Base-by-base conservation (phyloP, 2,888 invertebrate species). In the Andrena chrysosceles region DNA sequence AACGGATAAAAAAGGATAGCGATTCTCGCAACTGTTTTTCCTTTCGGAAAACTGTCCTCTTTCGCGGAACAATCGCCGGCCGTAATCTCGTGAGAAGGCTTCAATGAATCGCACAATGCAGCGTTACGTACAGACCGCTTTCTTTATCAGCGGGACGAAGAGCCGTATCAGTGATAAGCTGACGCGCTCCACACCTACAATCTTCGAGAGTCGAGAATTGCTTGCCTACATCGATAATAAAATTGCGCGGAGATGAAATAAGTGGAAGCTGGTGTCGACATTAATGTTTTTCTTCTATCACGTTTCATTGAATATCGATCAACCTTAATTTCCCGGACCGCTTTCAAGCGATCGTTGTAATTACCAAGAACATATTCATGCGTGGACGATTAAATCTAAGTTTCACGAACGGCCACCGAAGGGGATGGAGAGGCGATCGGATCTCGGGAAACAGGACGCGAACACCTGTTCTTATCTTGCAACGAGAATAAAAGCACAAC, bases 21-120 rank as follows among this genome's bases (percentile, higher is more conserved):
- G 23, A 56, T 23, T 23, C 23, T 8, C 26, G 23, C 13, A 3
- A 29, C 29, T 60, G 59, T 35, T 70, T 48, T 49, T 70, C 4
- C n/a, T 7, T 59, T 29, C 5, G 20, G 33, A 8, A 35, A 35
- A 29, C 62, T 33, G 33, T 35, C 69, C 73, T 75, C 63, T 85
- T 75, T 82, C 63, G 72, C 71, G 69, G 82, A 79, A 75, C 72
- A 79, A 86, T 86, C 75, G 62, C 42, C 59, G 48, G 66, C 42
- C 73, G 77, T 85, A 86, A 86, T 86, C 85, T 68, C 62, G 52
- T 54, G 75, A 66, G 73, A 85, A 86, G 85, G 72, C 67, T 84
- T 84, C 85, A 79, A 86, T 79, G 83, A 85, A 81, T 76, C 56
- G 74, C 66, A 75, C 72, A 76, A 69, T 64, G 63, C 83, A 49